phyloP scores from a whole-genome alignment of 2,113 vertebrate genomes.

The Clupea harengus region DNA sequence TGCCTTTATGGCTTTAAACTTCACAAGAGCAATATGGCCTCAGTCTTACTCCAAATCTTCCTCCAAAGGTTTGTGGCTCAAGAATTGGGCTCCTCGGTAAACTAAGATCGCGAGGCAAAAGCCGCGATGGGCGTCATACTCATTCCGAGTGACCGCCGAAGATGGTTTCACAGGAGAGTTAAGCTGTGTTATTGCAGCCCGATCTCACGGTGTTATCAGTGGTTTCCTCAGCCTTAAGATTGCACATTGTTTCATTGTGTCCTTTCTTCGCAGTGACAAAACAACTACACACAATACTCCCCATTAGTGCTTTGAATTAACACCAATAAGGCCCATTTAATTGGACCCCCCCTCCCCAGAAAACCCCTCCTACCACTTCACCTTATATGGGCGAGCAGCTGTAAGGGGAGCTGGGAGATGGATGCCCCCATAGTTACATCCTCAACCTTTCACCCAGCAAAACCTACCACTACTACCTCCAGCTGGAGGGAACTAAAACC shows the following conservation, averaged over 20 bases:
- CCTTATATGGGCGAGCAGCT: slow-evolving; percentile 17
- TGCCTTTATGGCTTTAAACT: slow-evolving; percentile 23
- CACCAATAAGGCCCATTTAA: slow-evolving; percentile 10
- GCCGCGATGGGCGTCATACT: too few relatives aligned
- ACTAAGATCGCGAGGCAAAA: too few relatives aligned
- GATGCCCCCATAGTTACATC: slow-evolving; percentile 21
- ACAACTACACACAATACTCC: background rate
- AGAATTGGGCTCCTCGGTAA: too few relatives aligned
- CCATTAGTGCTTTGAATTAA: background rate
- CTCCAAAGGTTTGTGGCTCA: background rate
- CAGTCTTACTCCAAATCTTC: slow-evolving; percentile 13
- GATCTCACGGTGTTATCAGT: background rate
- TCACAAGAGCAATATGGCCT: background rate
- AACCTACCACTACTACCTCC: slow-evolving; percentile 39
- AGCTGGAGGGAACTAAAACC: slow-evolving; percentile 37
- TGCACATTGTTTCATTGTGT: background rate
- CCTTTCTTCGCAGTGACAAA: background rate
- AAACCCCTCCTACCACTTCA: slow-evolving; percentile 13
- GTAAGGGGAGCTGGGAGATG: background rate
- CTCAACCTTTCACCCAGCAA: slow-evolving; percentile 42
- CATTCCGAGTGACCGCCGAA: too few relatives aligned
- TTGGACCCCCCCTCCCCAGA: background rate
- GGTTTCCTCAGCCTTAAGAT: background rate
- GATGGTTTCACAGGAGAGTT: background rate
- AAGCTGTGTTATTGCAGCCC: background rate